These are phyloP conservation scores for Eretmocerus hayati DNA, from an alignment of 2,888 invertebrate species.

Conservation along the genomic window DNA sequence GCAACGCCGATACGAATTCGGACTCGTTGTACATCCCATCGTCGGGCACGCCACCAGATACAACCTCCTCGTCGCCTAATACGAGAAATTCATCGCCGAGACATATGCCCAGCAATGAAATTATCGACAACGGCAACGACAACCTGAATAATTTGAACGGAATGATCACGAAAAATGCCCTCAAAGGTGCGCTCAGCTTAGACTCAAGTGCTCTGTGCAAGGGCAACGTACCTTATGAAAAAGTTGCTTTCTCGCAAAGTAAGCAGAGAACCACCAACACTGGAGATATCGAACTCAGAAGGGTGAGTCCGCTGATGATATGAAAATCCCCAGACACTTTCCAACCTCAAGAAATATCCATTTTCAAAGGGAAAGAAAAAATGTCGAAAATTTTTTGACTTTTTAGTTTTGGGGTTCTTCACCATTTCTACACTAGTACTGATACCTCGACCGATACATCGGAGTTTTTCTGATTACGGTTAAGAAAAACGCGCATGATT, in stretches of 20 bases:
- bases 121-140: conserved; percentile 22
- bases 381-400: too few species aligned
- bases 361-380: too few species aligned
- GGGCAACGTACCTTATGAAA: conserved; percentile 40
- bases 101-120: conserved; percentile 19
- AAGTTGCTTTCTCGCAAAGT: conserved; percentile 39
- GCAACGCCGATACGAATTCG: conserved; percentile 38
- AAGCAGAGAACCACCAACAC: conserved; percentile 29
- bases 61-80: conserved; percentile 37
- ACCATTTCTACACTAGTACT: too few species aligned
- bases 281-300: conserved; percentile 29
- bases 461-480: too few species aligned
- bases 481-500: too few species aligned
- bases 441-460: too few species aligned
- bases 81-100: conserved; percentile 40
- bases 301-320: not conserved
- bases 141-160: conserved; percentile 38
- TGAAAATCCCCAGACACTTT: too few species aligned
- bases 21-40: conserved; percentile 31
- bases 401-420: too few species aligned
- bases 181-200: conserved; percentile 45
- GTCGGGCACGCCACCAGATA: conserved; percentile 31
- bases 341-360: too few species aligned
- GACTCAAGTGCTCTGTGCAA: conserved; percentile 42
- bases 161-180: conserved; percentile 38